These are phyloP conservation scores for Peromyscus leucopus DNA, from an alignment of 2,113 vertebrate species.

Conservation along the genomic window DNA sequence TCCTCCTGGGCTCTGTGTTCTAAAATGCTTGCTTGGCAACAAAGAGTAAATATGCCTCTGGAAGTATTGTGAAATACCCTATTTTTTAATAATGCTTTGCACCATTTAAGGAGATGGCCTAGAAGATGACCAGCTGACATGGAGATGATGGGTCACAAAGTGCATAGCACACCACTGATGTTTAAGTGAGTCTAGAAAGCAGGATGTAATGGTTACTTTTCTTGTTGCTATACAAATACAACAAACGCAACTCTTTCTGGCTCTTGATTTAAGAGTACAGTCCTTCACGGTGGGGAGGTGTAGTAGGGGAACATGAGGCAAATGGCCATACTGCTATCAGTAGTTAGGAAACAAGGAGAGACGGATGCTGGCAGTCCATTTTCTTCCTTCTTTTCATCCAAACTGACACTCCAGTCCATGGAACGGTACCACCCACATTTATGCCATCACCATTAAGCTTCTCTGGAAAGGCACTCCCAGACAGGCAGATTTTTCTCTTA, in stretches of 20 bases:
- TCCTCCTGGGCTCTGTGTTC: neutral
- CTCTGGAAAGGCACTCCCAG: neutral
- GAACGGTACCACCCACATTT: neutral
- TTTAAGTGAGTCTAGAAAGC: neutral
- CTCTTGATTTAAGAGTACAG: neutral
- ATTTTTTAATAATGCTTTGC: neutral
- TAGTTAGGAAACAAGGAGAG: neutral
- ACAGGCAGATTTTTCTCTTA: neutral
- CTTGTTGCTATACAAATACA: neutral
- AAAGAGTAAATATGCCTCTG: neutral
- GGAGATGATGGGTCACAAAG: neutral
- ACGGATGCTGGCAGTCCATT: no score
- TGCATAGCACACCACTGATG: neutral
- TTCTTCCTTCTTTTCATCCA: neutral
- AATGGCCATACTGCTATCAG: neutral
- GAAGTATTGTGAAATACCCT: neutral
- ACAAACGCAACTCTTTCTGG: neutral
- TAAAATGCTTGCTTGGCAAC: slow-evolving; percentile 20
- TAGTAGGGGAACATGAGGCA: no score
- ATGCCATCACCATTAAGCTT: no score
- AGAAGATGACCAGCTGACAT: no score
- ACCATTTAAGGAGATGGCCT: neutral
- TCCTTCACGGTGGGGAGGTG: no score
- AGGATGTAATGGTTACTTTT: neutral
- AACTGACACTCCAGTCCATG: neutral